Percentiles rank a stretch among this genome's conserved stretches.
phyloP scores from a whole-genome alignment of 2,888 invertebrate genomes.

The Trachelus iudaicus region DNA sequence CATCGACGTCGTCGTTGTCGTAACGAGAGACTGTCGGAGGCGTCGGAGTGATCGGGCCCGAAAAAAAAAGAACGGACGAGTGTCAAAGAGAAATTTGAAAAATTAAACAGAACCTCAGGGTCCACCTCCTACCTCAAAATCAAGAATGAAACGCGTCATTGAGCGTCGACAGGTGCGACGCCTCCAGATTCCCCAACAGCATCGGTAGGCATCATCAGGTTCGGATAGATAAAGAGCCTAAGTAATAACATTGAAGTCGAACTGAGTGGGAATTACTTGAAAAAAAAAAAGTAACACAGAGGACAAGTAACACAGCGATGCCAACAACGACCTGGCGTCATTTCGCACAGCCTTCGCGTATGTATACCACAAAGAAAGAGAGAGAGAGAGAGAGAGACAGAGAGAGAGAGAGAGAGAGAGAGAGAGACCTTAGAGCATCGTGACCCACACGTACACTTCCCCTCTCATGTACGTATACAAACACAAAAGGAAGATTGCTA shows the following conservation, averaged over 20 bases:
- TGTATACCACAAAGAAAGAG: background rate
- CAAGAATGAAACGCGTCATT: background rate
- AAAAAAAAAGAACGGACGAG: background rate
- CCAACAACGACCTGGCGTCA: background rate
- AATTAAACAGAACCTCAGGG: background rate
- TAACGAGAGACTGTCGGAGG: no score
- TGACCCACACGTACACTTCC: background rate
- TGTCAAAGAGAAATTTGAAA: background rate
- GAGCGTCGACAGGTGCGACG: background rate
- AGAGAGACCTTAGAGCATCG: background rate
- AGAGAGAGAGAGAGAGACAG: slow-evolving; percentile 3
- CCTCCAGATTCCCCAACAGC: background rate
- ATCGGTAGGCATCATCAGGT: background rate
- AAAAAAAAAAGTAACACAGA: background rate
- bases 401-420: background rate
- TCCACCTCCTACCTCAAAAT: background rate
- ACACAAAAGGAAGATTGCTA: background rate
- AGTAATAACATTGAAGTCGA: background rate
- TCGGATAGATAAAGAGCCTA: background rate
- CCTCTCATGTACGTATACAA: background rate
- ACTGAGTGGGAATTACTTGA: background rate
- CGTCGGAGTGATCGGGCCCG: no score
- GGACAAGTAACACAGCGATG: background rate
- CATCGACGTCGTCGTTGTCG: no score
- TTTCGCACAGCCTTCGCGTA: background rate